Conservation (phyloP, 2,888 invertebrate species). For the Neoascia interrupta region DNA sequence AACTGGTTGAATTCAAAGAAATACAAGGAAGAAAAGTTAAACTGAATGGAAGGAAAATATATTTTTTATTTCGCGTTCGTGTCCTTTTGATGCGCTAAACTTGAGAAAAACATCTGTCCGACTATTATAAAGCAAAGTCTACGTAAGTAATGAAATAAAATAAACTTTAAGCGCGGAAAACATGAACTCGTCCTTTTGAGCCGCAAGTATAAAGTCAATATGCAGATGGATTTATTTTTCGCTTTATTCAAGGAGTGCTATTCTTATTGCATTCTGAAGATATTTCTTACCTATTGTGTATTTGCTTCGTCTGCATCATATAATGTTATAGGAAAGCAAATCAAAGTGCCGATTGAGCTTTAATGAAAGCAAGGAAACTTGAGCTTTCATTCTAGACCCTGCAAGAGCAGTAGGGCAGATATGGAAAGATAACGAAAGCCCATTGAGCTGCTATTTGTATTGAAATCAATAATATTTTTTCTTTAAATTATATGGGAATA, state of each 20-base stretch:
- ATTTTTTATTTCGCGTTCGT: not conserved
- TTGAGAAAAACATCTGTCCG: not conserved
- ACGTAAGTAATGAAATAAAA: slow-evolving; percentile 16
- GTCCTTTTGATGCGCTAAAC: no score
- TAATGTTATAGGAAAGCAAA: slow-evolving; percentile 7
- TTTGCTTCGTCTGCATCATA: no score
- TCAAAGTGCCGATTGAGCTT: slow-evolving; percentile 21
- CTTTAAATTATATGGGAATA: slow-evolving; percentile 7
- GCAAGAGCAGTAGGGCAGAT: no score
- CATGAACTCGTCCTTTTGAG: slow-evolving; percentile 22
- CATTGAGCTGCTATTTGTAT: no score
- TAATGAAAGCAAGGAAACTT: no score
- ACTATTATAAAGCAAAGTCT: no score
- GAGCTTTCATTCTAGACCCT: no score
- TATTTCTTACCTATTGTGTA: slow-evolving; percentile 1
- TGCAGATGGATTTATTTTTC: no score
- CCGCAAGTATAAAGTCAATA: not conserved
- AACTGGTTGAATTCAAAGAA: slow-evolving; percentile 40
- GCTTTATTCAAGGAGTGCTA: not conserved
- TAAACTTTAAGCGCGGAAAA: slow-evolving; percentile 25
- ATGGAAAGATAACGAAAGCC: no score
- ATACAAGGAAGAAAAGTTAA: slow-evolving; percentile 12
- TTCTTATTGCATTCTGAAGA: slow-evolving; percentile 8
- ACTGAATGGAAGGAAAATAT: not conserved
- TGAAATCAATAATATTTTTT: slow-evolving; percentile 22